Evolutionary conservation across 2,113 vertebrate genomes (phyloP).

Genomic region (Anhinga anhinga): DNA sequence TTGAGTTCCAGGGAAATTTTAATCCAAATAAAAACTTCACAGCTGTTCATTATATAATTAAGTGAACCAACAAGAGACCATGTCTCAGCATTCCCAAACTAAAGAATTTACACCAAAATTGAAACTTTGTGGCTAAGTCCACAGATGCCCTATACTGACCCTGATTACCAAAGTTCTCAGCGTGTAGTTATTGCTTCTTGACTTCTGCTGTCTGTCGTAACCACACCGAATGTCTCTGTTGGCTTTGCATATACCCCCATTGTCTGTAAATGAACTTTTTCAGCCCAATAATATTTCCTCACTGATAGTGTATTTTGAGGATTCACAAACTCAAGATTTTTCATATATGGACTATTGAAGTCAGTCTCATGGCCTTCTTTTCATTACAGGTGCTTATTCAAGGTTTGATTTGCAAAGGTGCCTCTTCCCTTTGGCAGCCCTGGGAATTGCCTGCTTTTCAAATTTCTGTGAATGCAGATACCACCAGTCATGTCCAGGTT

Average conservation of each 20-base stretch:
- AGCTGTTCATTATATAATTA: conserved; percentile 15
- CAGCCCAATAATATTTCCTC: not conserved
- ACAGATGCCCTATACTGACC: not conserved
- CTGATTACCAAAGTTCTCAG: not conserved
- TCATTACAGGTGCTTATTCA: not conserved
- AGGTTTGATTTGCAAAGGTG: not conserved
- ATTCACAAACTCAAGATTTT: not conserved
- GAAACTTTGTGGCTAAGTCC: not conserved
- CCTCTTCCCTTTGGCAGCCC: not conserved
- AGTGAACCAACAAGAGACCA: not conserved
- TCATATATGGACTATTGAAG: not conserved
- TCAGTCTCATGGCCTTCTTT: not conserved
- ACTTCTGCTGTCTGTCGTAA: not conserved
- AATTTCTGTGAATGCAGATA: not conserved
- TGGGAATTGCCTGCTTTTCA: not conserved
- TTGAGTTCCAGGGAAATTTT: conserved; percentile 36
- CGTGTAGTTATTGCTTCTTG: not conserved
- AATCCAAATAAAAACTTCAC: conserved; percentile 41
- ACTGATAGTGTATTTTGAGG: not conserved
- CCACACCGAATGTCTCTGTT: not conserved
- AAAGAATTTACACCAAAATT: not conserved
- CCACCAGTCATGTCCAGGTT: not conserved
- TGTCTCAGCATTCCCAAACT: not conserved
- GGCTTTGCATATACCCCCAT: not conserved
- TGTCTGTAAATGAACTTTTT: not conserved